phyloP scores from a whole-genome alignment of 1,140 invertebrate species.

The Heliconius hewitsoni region DNA sequence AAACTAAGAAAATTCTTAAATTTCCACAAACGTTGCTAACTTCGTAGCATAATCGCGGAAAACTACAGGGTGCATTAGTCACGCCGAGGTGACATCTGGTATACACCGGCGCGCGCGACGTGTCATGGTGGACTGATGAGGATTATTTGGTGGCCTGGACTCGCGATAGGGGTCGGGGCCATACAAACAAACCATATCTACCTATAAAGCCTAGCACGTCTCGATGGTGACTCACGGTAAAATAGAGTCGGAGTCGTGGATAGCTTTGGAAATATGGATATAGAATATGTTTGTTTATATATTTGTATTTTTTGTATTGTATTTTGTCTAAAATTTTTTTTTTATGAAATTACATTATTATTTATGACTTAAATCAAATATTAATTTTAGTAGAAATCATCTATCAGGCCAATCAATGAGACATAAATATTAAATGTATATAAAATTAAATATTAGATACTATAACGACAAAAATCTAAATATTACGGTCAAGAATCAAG shows the following conservation, averaged over 20 bases:
- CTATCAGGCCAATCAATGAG: background rate
- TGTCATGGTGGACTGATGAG: slow-evolving; percentile 59
- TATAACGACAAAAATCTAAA: too few relatives aligned
- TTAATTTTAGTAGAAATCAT: too few relatives aligned
- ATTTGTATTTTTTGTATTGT: too few relatives aligned
- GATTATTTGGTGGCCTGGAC: slow-evolving; percentile 36
- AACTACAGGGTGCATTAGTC: slow-evolving; percentile 41
- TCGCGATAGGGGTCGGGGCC: slow-evolving; percentile 62
- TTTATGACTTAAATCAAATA: too few relatives aligned
- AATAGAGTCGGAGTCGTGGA: background rate
- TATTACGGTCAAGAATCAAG: too few relatives aligned
- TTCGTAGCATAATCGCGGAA: slow-evolving; percentile 35
- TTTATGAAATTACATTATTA: too few relatives aligned
- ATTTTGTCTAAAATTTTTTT: too few relatives aligned
- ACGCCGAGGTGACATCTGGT: slow-evolving; percentile 36
- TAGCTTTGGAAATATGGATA: background rate
- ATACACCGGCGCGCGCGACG: slow-evolving; percentile 53
- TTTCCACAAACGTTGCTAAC: background rate
- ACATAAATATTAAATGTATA: background rate
- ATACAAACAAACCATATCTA: slow-evolving; percentile 49
- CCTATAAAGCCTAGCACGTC: slow-evolving; percentile 33
- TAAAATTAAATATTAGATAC: too few relatives aligned
- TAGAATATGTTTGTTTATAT: too few relatives aligned
- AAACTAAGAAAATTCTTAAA: slow-evolving; percentile 8
- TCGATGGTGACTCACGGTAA: background rate